Percentiles rank a stretch among this genome's conserved stretches.
Conservation (phyloP, 2,888 invertebrate genomes). For the Tanytarsus gracilentus region DNA sequence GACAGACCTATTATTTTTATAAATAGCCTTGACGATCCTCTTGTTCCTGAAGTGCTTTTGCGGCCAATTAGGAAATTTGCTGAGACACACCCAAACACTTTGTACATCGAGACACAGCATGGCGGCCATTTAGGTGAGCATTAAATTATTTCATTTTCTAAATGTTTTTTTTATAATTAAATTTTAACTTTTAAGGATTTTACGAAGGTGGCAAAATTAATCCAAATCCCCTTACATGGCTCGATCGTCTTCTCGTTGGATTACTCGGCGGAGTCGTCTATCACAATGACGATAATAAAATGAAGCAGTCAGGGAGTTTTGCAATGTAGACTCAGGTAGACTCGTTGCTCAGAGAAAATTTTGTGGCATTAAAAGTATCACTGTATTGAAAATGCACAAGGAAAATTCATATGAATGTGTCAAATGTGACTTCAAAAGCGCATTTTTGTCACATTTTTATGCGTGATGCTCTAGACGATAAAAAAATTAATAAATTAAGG, state of each 20-base stretch:
- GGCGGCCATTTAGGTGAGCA: conserved; percentile 72
- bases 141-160: neutral
- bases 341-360: too few species aligned
- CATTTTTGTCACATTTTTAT: too few species aligned
- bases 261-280: conserved; percentile 65
- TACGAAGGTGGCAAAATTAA: conserved; percentile 83
- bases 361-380: too few species aligned
- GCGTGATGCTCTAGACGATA: too few species aligned
- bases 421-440: too few species aligned
- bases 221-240: conserved; percentile 87
- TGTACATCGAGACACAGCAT: conserved; percentile 76
- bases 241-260: conserved; percentile 79
- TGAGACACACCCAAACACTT: conserved; percentile 55
- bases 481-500: too few species aligned
- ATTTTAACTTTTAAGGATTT: conserved; percentile 49
- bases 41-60: conserved; percentile 71
- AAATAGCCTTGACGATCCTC: conserved; percentile 85
- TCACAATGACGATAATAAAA: conserved; percentile 41
- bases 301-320: conserved; percentile 4
- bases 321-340: conserved; percentile 22
- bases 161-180: neutral
- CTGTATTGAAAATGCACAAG: too few species aligned
- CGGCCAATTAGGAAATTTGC: conserved; percentile 63
- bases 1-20: conserved; percentile 82
- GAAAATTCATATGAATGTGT: too few species aligned